Base-by-base conservation (phyloP, 2,797 vertebrate genomes). In the Siniperca undulata region DNA sequence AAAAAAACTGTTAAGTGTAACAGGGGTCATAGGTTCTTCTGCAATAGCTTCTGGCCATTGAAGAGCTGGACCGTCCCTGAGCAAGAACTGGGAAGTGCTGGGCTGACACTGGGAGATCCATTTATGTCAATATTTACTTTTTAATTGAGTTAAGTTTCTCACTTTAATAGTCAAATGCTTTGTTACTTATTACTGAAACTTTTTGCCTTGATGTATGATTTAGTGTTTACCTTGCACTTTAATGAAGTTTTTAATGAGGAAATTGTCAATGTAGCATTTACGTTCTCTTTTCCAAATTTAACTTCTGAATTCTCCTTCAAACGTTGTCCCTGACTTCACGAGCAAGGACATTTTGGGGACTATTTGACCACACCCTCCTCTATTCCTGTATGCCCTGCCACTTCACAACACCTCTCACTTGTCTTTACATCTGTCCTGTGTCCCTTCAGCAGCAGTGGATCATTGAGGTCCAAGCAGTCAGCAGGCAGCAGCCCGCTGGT, bases 391-490 rank as follows among this genome's bases (percentile, higher is more conserved):
- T 78, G 58, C 74, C 77, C 70, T 53, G 5, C 59, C 64, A 70
- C 79, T 68, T 75, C 42, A 58, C 44, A 68, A 50, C 60, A 74
- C 74, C 65, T 55, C 80, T 81, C 73, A 56, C 67, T 78, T 64
- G 73, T 65, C 70, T 76, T 77, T 74, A 72, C 70, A 86, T 86
- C 71, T 84, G 83, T 36, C 83, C 84, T 48, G 48, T 65, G 87
- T 67, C 81, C 72, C 80, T 70, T 52, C 70, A 80, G 74, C 80
- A 83, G 88, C 89, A 64, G 68, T 59, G 71, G 83, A 89, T 91
- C 86, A 86, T 56, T 88, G 90, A 84, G 78, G 88, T 88, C 89
- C 78, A 70, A 81, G 81, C 87, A 89, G 90, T 90, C 91, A 85
- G 88, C 85, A 69, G 84, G 64, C 91, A 88, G 86, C 78, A 70